A percentile compares a stretch with the other conserved stretches of the same genome.
Evolutionary conservation across 1,140 invertebrate species (phyloP).

Genomic region (Aphelenchoides avenae): DNA sequence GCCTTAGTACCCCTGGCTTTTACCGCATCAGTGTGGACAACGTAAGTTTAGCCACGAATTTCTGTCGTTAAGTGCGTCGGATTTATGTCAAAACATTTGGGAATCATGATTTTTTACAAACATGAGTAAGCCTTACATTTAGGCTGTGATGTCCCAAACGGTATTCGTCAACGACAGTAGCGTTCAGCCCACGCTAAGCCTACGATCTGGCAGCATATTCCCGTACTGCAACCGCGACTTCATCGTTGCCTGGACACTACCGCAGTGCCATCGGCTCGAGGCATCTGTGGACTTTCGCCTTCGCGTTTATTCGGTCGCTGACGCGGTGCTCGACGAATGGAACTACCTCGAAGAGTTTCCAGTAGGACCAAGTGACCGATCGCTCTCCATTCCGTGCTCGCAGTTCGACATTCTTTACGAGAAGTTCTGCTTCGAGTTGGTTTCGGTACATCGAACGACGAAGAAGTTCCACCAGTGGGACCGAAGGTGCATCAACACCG

Average conservation of each 20-base stretch:
- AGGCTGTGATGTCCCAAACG: too few relatives aligned
- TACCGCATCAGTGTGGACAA: too few relatives aligned
- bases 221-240: constrained; percentile 30
- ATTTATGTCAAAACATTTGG: too few relatives aligned
- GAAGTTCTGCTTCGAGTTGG: constrained; percentile 26
- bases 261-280: constrained; percentile 3
- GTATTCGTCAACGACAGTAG: too few relatives aligned
- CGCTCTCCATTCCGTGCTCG: constrained; percentile 24
- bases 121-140: too few relatives aligned
- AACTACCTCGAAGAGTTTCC: constrained; percentile 4
- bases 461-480: constrained; percentile 27
- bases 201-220: constrained; percentile 30
- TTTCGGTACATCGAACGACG: constrained; percentile 19
- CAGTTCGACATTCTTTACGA: constrained; percentile 35
- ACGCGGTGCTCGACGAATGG: background rate
- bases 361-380: constrained; percentile 18
- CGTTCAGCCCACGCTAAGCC: too few relatives aligned
- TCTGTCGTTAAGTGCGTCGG: too few relatives aligned
- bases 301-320: constrained; percentile 20
- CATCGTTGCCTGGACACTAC: constrained; percentile 13
- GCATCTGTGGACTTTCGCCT: constrained; percentile 24
- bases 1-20: too few relatives aligned
- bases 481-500: constrained; percentile 33
- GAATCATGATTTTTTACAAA: too few relatives aligned
- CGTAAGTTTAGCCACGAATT: too few relatives aligned